Evolutionary conservation across 2,113 vertebrate species (phyloP).

Genomic region (Cygnus atratus): DNA sequence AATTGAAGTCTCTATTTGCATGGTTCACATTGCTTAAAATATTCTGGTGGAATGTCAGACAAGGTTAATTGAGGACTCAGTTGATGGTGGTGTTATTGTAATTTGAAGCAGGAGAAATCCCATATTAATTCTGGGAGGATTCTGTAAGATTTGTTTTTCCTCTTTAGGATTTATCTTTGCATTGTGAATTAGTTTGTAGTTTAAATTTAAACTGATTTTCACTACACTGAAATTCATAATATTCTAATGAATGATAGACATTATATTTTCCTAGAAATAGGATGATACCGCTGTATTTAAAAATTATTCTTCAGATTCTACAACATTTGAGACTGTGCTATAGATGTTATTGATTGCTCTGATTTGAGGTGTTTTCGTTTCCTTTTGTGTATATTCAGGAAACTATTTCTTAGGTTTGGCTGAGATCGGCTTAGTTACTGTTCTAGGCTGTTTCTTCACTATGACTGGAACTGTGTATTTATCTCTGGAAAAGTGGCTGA

Average conservation of each 20-base stretch:
- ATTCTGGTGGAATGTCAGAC: constrained; percentile 17
- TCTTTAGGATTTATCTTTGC: constrained; percentile 9
- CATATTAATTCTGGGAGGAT: constrained; percentile 27
- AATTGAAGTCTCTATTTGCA: constrained; percentile 56
- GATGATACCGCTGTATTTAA: not conserved
- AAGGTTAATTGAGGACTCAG: constrained; percentile 60
- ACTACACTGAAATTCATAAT: not conserved
- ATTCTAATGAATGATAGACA: not conserved
- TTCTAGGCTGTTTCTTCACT: not conserved
- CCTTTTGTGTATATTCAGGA: not conserved
- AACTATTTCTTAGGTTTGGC: not conserved
- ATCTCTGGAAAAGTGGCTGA: not conserved
- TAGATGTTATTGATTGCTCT: not conserved
- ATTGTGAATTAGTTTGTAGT: not conserved
- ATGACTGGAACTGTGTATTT: not conserved
- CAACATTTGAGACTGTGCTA: not conserved
- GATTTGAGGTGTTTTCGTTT: not conserved
- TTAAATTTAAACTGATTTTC: constrained; percentile 18
- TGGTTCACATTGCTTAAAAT: constrained; percentile 41
- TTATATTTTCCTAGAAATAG: not conserved
- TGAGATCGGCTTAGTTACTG: not conserved
- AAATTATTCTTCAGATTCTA: not conserved
- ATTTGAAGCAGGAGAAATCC: constrained; percentile 33
- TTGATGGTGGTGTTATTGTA: constrained; percentile 41
- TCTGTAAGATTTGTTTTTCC: constrained; percentile 16